Evolutionary conservation across 2,797 vertebrate species (phyloP), one percentile per base, ranked within the genome.

Genomic region (Myotis planiceps): DNA sequence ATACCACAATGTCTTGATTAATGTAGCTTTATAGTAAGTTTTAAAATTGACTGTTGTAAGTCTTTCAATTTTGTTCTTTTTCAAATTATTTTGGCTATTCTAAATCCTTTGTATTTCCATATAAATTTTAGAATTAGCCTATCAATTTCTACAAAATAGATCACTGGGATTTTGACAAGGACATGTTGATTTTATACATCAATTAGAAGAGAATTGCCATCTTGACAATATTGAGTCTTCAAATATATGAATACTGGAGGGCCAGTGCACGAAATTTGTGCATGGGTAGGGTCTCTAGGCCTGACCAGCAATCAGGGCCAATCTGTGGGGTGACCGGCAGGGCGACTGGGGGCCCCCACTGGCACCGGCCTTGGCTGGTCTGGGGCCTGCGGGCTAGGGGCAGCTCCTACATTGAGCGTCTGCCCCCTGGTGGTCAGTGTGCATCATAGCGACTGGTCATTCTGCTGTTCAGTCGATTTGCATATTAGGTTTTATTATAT

Each of bases 161-260:
- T 51, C 16, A 5, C 29, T 34, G 21, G 49, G 49, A 6, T 83
- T 78, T 78, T 71, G 51, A 72, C 53, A 60, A 88, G 9, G 16
- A 76, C 5, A 19, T 75, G 4, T 60, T 42, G 68, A 69, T 69
- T 76, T 63, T 69, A 53, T 69, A n/a, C 10, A 53, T 25, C 51
- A 63, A 9, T 80, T 68, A 75, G 25, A 58, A 15, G 53, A 34
- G n/a, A 93, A 72, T 5, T 42, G 34, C 45, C 37, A 81, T 66
- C 79, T 60, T 82, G 60, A 95, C 55, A 87, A 69, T 82, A 75
- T 4, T 68, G 55, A 80, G 53, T 79, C 55, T 92, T 92, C 53
- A n/a, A 42, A 37, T 55, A 58, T 25, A 39, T 65, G 25, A 29
- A 37, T 53, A 27, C 45, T 45, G 13, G 45, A 45, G 12, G 45